A percentile compares a stretch with the other conserved stretches of the same genome.
phyloP scores from a whole-genome alignment of 2,888 invertebrate genomes.

The Tupiocoris notatus region DNA sequence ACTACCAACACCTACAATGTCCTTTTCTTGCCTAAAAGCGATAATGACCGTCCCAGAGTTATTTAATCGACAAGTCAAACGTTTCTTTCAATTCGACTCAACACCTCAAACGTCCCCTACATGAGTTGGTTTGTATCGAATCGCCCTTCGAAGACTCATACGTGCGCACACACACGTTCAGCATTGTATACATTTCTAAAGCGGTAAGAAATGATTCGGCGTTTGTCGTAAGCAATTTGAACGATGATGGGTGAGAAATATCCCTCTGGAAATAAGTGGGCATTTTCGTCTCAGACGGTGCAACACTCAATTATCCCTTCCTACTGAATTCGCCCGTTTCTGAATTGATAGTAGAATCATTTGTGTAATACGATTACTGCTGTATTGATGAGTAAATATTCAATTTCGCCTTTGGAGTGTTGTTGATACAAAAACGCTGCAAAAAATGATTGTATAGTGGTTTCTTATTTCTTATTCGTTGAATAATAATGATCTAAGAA shows the following conservation, averaged over 20 bases:
- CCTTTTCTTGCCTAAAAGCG: background rate
- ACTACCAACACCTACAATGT: background rate
- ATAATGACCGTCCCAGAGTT: conserved; percentile 29
- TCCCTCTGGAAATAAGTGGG: background rate
- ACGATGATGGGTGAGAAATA: background rate
- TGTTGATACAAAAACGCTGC: too few relatives aligned
- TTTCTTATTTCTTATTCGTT: too few relatives aligned
- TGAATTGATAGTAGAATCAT: too few relatives aligned
- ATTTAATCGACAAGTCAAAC: conserved; percentile 39
- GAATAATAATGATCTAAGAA: too few relatives aligned
- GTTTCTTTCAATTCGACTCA: conserved; percentile 15
- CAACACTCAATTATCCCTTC: conserved; percentile 12
- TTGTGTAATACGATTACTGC: too few relatives aligned
- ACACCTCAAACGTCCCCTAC: conserved; percentile 1
- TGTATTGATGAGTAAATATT: too few relatives aligned
- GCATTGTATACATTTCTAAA: background rate
- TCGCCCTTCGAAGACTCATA: too few relatives aligned
- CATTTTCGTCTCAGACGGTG: conserved; percentile 6
- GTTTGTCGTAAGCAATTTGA: conserved; percentile 11
- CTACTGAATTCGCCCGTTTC: too few relatives aligned
- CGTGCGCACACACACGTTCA: too few relatives aligned
- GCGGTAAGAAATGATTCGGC: background rate
- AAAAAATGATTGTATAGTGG: too few relatives aligned
- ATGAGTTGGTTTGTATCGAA: too few relatives aligned
- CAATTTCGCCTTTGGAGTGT: too few relatives aligned